Evolutionary conservation across 2,113 vertebrate genomes (phyloP).

Genomic region (Picathartes gymnocephalus): DNA sequence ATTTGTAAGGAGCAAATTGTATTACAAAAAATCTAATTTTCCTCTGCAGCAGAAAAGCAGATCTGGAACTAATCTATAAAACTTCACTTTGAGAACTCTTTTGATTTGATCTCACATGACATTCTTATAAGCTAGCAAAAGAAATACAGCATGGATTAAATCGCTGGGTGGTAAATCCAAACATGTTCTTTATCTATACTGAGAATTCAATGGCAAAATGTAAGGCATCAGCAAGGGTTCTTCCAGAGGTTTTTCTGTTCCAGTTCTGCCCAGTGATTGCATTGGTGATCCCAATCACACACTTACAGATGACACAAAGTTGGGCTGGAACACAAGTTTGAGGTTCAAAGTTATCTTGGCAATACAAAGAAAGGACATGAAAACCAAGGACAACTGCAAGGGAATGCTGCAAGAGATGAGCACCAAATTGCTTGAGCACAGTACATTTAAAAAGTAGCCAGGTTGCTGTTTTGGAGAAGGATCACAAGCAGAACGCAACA

Average conservation of each 20-base stretch:
- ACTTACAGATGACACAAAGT: not conserved
- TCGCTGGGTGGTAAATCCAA: not conserved
- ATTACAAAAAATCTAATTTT: constrained; percentile 9
- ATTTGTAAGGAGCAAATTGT: not conserved
- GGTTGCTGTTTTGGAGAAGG: not conserved
- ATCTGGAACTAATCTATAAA: not conserved
- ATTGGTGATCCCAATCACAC: not conserved
- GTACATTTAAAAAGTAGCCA: not conserved
- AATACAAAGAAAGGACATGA: not conserved
- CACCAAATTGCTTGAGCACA: not conserved
- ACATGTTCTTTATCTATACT: not conserved
- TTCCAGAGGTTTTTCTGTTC: not conserved
- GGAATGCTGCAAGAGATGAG: not conserved
- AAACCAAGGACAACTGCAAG: not conserved
- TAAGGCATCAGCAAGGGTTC: not conserved
- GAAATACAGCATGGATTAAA: not conserved
- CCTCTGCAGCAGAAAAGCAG: not conserved
- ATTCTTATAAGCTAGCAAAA: not conserved
- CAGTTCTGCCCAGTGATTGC: not conserved
- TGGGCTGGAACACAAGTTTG: not conserved
- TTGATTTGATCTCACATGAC: not conserved
- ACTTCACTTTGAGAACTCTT: not conserved
- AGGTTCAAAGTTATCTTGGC: not conserved
- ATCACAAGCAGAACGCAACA: not conserved
- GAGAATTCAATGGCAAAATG: not conserved